Conservation (phyloP, 2,888 invertebrate species). For the Tribolium freemani region DNA sequence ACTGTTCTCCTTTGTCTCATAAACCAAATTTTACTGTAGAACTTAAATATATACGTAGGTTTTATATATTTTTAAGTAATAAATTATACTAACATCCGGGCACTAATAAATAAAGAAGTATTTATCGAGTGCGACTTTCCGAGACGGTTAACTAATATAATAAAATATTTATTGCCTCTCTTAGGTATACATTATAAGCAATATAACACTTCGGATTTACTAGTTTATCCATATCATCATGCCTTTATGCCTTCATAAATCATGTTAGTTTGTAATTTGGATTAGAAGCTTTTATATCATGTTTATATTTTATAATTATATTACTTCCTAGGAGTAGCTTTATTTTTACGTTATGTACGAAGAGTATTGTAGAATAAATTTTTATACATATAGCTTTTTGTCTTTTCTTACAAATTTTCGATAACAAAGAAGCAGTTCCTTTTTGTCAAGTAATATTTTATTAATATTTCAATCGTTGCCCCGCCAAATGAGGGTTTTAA, state of each 20-base stretch:
- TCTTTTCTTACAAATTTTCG: background rate
- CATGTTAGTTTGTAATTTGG: slow-evolving; percentile 34
- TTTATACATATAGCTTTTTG: slow-evolving; percentile 30
- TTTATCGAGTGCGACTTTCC: slow-evolving; percentile 48
- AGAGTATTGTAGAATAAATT: slow-evolving; percentile 39
- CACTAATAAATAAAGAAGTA: slow-evolving; percentile 54
- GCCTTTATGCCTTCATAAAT: slow-evolving; percentile 36
- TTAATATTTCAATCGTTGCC: too few species aligned
- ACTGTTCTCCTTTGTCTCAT: slow-evolving; percentile 14
- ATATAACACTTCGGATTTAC: slow-evolving; percentile 13
- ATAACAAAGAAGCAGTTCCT: background rate
- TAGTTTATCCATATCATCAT: slow-evolving; percentile 31
- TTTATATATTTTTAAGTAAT: slow-evolving; percentile 59
- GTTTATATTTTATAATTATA: slow-evolving; percentile 51
- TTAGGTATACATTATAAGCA: slow-evolving; percentile 19
- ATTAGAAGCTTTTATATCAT: slow-evolving; percentile 50
- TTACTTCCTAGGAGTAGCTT: slow-evolving; percentile 44
- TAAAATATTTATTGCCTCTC: slow-evolving; percentile 36
- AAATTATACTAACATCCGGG: slow-evolving; percentile 42
- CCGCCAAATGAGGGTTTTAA: too few species aligned
- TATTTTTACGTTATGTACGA: slow-evolving; percentile 52
- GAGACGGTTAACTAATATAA: slow-evolving; percentile 7
- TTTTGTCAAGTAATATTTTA: background rate
- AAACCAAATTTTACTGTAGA: slow-evolving; percentile 41
- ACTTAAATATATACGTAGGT: slow-evolving; percentile 58